phyloP scores from a whole-genome alignment of 37 sponge, comb jelly and placozoan species.

The Ephydatia muelleri region DNA sequence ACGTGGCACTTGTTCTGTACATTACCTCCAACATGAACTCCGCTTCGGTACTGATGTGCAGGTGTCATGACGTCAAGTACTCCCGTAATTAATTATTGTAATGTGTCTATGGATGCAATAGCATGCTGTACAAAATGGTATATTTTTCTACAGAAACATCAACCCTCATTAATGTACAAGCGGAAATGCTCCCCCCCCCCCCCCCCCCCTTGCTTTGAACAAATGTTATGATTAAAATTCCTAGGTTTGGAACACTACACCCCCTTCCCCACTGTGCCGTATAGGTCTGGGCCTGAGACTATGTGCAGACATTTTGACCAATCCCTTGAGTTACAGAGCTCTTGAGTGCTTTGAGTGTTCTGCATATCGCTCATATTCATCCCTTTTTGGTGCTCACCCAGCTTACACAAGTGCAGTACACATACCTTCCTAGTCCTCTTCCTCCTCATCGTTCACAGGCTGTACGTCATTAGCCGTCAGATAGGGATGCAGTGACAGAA shows the following conservation, averaged over 20 bases:
- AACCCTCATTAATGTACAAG: not conserved
- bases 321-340: not conserved
- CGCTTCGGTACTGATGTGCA: no score
- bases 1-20: not conserved
- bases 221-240: no score
- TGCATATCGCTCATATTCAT: conserved; percentile 19
- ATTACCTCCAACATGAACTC: conserved; percentile 1
- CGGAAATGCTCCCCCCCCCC: no score
- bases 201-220: conserved; percentile 36
- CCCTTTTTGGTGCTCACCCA: conserved; percentile 4
- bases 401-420: conserved; percentile 1
- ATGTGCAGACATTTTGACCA: not conserved
- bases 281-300: not conserved
- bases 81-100: no score
- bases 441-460: conserved; percentile 23
- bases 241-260: no score
- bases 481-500: conserved; percentile 47
- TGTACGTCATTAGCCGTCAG: not conserved
- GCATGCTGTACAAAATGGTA: no score
- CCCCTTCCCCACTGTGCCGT: no score
- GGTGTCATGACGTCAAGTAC: no score
- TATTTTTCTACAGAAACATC: no score
- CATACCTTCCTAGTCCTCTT: conserved; percentile 18
- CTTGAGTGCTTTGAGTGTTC: not conserved
- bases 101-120: no score